phyloP scores from a whole-genome alignment of 2,888 invertebrate genomes.

The Zhuqinia jingwanae region DNA sequence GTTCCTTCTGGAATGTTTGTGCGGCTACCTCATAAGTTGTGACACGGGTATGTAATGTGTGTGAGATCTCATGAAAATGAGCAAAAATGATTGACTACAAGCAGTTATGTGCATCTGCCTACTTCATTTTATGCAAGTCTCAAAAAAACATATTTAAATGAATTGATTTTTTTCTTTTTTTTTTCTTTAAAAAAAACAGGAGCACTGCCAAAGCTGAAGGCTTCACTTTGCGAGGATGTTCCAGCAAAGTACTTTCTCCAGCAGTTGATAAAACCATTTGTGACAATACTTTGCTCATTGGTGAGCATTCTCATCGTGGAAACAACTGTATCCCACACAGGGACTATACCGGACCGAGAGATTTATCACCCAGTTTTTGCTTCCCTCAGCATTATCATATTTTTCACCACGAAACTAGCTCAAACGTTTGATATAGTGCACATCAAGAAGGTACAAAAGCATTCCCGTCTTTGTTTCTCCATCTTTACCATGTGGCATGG shows the following conservation, averaged over 20 bases:
- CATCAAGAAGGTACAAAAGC: too few relatives aligned
- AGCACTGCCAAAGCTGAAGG: slow-evolving; percentile 70
- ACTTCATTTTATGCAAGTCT: background rate
- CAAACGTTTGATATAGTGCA: slow-evolving; percentile 48
- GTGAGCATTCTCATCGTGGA: slow-evolving; percentile 54
- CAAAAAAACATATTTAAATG: too few relatives aligned
- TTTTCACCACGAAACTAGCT: slow-evolving; percentile 52
- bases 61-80: background rate
- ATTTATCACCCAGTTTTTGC: slow-evolving; percentile 59
- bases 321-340: slow-evolving; percentile 18
- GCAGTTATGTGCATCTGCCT: background rate
- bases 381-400: slow-evolving; percentile 52
- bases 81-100: slow-evolving; percentile 32
- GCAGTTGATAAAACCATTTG: slow-evolving; percentile 71
- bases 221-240: slow-evolving; percentile 75
- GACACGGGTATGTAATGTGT: slow-evolving; percentile 73
- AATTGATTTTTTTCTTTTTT: background rate
- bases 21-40: slow-evolving; percentile 76
- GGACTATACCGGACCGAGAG: slow-evolving; percentile 40
- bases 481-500: slow-evolving; percentile 67
- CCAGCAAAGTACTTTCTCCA: slow-evolving; percentile 74
- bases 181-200: slow-evolving; percentile 63
- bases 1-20: slow-evolving; percentile 74
- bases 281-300: slow-evolving; percentile 60
- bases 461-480: slow-evolving; percentile 31